Percentiles rank a stretch among this genome's conserved stretches.
Conservation (phyloP, 2,888 invertebrate species). For the Chrysotoxum bicinctum region DNA sequence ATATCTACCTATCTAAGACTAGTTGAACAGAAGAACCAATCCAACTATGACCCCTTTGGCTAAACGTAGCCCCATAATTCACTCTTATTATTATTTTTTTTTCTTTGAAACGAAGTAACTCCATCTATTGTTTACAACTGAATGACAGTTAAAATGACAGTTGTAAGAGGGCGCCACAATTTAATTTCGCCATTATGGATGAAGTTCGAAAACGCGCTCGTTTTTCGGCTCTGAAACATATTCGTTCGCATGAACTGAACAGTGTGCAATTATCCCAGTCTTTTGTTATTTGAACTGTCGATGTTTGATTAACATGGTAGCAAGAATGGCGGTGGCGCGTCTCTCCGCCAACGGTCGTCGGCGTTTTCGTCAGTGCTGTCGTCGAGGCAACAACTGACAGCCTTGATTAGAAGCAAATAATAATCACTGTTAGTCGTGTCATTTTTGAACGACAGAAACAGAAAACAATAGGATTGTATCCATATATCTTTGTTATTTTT, state of each 20-base stretch:
- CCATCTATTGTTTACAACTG: constrained; percentile 20
- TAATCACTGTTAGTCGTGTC: constrained; percentile 57
- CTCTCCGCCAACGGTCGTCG: neutral
- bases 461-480: constrained; percentile 48
- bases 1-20: neutral
- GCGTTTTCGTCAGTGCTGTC: constrained; percentile 26
- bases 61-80: constrained; percentile 15
- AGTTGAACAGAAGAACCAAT: neutral
- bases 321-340: neutral
- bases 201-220: constrained; percentile 46
- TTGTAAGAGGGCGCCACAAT: constrained; percentile 29
- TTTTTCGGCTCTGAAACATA: neutral
- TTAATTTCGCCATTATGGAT: constrained; percentile 19
- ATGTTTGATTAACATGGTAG: constrained; percentile 54
- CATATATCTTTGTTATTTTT: neutral
- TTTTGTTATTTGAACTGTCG: constrained; percentile 48
- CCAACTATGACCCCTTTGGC: constrained; percentile 54
- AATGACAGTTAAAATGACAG: constrained; percentile 45
- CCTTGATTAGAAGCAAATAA: constrained; percentile 62
- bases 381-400: constrained; percentile 39
- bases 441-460: constrained; percentile 39
- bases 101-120: neutral
- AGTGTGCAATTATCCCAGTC: constrained; percentile 38
- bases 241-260: neutral
- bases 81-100: neutral